Evolutionary conservation across 2,797 vertebrate genomes (phyloP), one percentile per base, ranked within the genome.

Genomic region (Ambastaia sidthimunki): DNA sequence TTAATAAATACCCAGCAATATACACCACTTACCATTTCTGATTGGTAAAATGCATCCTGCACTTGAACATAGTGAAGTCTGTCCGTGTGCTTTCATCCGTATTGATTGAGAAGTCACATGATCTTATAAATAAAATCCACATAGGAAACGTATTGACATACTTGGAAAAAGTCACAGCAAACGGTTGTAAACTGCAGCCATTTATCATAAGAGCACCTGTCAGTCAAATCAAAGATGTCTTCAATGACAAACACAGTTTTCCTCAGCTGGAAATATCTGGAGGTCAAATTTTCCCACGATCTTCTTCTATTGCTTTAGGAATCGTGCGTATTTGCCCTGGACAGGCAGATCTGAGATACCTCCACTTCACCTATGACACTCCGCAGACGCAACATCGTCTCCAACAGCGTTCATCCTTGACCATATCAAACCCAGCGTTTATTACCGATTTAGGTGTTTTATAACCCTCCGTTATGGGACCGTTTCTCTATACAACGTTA

Each of bases 21-120:
- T 44, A 44, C 2, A 44, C 41, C 68, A 60, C 88, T 86, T 78
- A 90, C 88, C 91, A 85, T 89, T 85, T 80, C 84, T 86, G 76
- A 67, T 82, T 63, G 59, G 47, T 81, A 82, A 88, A 85, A 80
- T 76, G 83, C 89, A 85, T 89, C 84, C 69, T 81, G 82, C 76
- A 80, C 48, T 68, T 66, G 76, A 63, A 78, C 84, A 84, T 31
- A 41, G 81, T 70, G 41, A 78, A 83, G 85, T 74, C 80, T 73
- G 79, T 74, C 74, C 84, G 84, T 87, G 80, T 67, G 87, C 78
- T 80, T 83, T 83, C 83, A 86, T 88, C 84, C 84, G 85, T 78
- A 85, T 84, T 80, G 18, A 37, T 31, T 44, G 16, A 59, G 55
- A 12, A 10, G 34, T 48, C 63, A 77, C 47, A 65, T 48, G 57